Base-by-base conservation (phyloP, 2,797 vertebrate species). In the Jordanella pulchra region DNA sequence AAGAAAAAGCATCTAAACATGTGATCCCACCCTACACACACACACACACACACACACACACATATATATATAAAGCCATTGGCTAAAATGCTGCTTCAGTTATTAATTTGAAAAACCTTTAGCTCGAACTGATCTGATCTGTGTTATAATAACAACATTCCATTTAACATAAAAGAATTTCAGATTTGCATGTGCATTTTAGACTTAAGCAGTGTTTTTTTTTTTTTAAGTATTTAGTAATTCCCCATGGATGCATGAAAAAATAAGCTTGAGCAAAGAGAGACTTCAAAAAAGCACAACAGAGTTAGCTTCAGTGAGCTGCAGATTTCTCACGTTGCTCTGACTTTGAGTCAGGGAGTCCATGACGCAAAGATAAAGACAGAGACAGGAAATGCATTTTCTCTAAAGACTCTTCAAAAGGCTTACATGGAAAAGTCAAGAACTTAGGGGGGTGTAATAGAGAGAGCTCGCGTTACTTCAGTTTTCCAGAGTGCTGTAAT, bases 351-450 rank as follows among this genome's bases (percentile, higher is more conserved):
- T 88, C 73, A 69, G 74, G 74, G 76, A 81, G 67, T 77, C 44
- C 35, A 39, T 39, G 9, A 4, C 35, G 4, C 35, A 39, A 39
- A 39, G 5, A 39, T 2, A 39, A 7, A 69, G 54, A 81, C 21
- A 69, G 72, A 69, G 4, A 72, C 80, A 88, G 87, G 81, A 87
- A 89, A 85, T 67, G 27, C 54, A 84, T 74, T 87, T 61, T 82
- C 80, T 89, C 80, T 83, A 79, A 89, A 87, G 82, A 86, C 69
- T 71, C 73, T 27, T 83, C 76, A 86, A 91, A 85, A 81, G 77
- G 65, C 58, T 67, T 65, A 71, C 78, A 85, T 64, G 80, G 83
- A 74, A 76, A 86, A 83, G 71, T 83, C 84, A 87, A 83, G 86
- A 84, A 79, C 88, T 89, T 82, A 11, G 53, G 87, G 84, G 89